Conservation (phyloP, 2,113 vertebrate genomes). For the Empidonax alnorum region DNA sequence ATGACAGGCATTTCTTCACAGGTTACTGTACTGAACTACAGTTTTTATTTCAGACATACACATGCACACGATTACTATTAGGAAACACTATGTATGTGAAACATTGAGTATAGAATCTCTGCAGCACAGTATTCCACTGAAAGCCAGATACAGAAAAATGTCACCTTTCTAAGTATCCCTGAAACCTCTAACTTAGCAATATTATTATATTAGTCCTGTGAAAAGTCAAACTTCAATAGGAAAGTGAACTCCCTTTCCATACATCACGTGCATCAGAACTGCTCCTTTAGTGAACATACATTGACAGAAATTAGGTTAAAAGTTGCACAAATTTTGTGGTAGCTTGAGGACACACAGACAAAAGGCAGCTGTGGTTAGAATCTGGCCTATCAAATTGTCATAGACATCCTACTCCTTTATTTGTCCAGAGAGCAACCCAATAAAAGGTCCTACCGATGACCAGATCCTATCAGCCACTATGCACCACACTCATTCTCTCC, state of each 20-base stretch:
- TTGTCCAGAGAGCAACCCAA: background rate
- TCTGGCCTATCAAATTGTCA: background rate
- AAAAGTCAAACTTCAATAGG: background rate
- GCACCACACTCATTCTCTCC: background rate
- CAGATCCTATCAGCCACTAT: background rate
- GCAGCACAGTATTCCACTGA: background rate
- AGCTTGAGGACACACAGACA: background rate
- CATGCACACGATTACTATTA: background rate
- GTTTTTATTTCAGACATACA: background rate
- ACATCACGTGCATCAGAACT: background rate
- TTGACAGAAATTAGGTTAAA: background rate
- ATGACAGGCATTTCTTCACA: background rate
- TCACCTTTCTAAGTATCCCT: background rate
- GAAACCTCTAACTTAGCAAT: background rate
- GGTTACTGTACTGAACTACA: background rate
- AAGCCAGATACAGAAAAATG: background rate
- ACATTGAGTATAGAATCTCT: background rate
- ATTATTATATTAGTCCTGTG: background rate
- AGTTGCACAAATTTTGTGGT: background rate
- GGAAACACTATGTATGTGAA: background rate
- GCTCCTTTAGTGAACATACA: background rate
- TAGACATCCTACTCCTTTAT: background rate
- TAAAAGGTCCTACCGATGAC: background rate
- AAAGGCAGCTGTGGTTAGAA: background rate
- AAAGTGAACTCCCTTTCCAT: background rate